Percentiles rank a stretch among this genome's conserved stretches.
phyloP scores from a whole-genome alignment of 2,113 vertebrate species.

The Crotophaga sulcirostris region DNA sequence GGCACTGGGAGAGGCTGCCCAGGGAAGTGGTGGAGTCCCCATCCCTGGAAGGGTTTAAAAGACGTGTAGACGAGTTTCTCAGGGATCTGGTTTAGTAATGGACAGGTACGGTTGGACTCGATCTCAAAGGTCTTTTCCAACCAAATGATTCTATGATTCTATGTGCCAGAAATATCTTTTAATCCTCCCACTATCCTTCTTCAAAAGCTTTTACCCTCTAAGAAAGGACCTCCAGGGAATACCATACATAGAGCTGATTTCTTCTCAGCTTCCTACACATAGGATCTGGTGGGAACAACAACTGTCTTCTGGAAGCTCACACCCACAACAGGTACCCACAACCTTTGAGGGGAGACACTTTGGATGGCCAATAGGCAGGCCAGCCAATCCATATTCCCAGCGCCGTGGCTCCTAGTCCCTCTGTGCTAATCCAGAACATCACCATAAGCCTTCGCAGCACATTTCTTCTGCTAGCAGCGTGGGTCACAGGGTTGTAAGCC shows the following conservation, averaged over 20 bases:
- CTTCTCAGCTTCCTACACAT: not conserved
- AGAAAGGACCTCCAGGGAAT: not conserved
- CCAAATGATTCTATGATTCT: too few species aligned
- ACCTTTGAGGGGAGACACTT: rapidly evolving
- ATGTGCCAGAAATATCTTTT: not conserved
- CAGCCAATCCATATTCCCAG: not conserved
- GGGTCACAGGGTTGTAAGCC: not conserved
- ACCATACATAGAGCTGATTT: not conserved
- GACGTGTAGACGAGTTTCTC: too few species aligned
- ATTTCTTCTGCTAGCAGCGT: not conserved
- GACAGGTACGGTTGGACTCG: too few species aligned
- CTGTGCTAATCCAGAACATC: not conserved
- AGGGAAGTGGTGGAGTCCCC: too few species aligned
- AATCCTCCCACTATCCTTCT: not conserved
- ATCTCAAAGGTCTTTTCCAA: too few species aligned
- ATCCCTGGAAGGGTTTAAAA: too few species aligned
- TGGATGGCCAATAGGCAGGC: not conserved
- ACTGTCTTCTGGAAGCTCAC: not conserved
- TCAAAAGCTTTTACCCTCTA: not conserved
- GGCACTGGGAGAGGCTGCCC: too few species aligned
- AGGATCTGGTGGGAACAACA: not conserved
- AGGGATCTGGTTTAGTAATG: too few species aligned
- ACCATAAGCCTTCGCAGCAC: not conserved
- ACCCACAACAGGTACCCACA: not conserved
- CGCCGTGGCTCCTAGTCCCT: rapidly evolving